phyloP scores from a whole-genome alignment of 2,113 vertebrate genomes.

The Tyrannus savana region DNA sequence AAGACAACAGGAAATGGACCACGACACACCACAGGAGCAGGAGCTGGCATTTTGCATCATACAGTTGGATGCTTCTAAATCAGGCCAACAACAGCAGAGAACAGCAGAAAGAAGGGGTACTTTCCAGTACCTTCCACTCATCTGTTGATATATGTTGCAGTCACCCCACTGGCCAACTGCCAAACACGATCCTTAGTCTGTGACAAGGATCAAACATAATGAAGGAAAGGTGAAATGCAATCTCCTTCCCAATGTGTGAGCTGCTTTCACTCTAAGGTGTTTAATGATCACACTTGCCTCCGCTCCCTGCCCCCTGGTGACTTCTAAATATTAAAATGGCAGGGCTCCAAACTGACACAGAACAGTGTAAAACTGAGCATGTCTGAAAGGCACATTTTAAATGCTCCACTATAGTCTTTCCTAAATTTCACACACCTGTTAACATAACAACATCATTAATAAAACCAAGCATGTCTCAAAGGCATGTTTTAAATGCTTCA shows the following conservation, averaged over 20 bases:
- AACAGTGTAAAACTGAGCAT: background rate
- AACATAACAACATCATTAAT: background rate
- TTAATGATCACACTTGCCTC: background rate
- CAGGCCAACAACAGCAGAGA: background rate
- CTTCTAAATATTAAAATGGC: background rate
- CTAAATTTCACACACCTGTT: background rate
- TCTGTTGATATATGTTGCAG: background rate
- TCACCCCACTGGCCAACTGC: background rate
- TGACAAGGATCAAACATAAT: background rate
- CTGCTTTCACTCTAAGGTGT: background rate
- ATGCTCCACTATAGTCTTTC: background rate
- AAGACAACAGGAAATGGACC: accelerated
- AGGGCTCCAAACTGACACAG: background rate
- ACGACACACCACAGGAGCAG: background rate
- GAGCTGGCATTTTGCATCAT: background rate
- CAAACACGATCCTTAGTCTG: background rate
- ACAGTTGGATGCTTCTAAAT: background rate
- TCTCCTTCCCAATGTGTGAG: background rate
- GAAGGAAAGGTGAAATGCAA: background rate
- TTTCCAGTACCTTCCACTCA: background rate
- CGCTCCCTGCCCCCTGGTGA: accelerated
- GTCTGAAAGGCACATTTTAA: background rate
- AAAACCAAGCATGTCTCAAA: background rate
- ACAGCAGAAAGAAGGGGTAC: background rate
- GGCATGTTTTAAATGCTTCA: background rate